phyloP scores from a whole-genome alignment of 2,113 vertebrate genomes.

The Lagopus leucura region DNA sequence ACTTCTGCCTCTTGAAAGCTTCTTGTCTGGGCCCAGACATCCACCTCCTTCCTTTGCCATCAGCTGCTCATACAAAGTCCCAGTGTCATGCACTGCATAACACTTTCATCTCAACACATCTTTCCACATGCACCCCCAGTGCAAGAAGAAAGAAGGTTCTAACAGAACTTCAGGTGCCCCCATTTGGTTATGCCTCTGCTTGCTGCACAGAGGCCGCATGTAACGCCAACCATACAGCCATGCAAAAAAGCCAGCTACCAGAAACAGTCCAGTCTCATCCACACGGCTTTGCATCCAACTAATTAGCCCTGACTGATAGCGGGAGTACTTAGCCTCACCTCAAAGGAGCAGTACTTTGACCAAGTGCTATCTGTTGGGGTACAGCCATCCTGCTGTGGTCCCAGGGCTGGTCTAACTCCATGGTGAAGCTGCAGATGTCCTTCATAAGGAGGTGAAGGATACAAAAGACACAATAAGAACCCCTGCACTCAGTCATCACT shows the following conservation, averaged over 20 bases:
- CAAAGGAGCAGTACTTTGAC: neutral
- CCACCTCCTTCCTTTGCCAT: neutral
- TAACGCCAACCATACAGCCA: neutral
- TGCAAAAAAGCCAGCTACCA: neutral
- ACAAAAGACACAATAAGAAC: neutral
- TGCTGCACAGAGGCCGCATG: rapidly evolving
- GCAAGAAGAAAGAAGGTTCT: neutral
- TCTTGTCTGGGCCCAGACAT: neutral
- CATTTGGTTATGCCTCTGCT: neutral
- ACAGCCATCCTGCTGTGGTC: neutral
- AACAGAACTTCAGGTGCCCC: neutral
- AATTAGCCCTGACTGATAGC: neutral
- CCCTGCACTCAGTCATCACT: neutral
- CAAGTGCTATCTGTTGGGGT: neutral
- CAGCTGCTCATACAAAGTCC: neutral
- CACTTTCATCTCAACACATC: rapidly evolving
- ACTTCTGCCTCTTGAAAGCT: neutral
- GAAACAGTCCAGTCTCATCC: neutral
- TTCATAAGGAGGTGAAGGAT: neutral
- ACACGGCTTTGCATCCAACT: neutral
- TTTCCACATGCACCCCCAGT: rapidly evolving
- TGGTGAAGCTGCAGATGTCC: neutral
- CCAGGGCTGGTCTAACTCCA: neutral
- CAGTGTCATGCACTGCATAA: rapidly evolving
- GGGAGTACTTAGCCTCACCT: neutral